phyloP scores from a whole-genome alignment of 1,140 invertebrate genomes.

The Sipha flava region DNA sequence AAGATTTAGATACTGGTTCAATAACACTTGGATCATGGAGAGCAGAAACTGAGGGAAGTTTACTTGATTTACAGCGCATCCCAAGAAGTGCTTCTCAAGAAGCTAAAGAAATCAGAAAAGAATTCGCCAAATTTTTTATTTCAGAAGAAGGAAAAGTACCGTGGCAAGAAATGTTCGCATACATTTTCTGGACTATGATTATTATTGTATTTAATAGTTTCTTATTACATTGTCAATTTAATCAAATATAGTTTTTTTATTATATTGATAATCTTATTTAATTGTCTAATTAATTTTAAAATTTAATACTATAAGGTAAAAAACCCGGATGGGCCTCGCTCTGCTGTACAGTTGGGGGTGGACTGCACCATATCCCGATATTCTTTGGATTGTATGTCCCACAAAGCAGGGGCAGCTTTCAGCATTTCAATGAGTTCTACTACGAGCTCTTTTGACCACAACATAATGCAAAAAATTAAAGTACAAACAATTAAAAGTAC shows the following conservation, averaged over 20 bases:
- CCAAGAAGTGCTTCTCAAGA: background rate
- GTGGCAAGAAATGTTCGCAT: background rate
- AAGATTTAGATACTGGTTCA: background rate
- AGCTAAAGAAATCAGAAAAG: background rate
- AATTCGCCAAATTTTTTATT: slow-evolving; percentile 1
- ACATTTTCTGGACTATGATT: background rate
- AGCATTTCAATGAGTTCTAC: too few relatives aligned
- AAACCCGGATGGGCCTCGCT: too few relatives aligned
- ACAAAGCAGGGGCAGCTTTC: too few relatives aligned
- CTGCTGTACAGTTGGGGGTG: too few relatives aligned
- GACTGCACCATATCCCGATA: too few relatives aligned
- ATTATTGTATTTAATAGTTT: background rate
- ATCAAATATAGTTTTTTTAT: background rate
- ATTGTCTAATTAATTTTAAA: background rate
- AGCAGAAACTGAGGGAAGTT: background rate
- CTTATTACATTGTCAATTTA: background rate
- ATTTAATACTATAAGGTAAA: background rate
- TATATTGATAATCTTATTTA: background rate
- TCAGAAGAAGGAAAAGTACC: background rate
- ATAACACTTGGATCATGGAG: background rate
- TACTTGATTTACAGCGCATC: background rate
- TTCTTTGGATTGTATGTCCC: too few relatives aligned
- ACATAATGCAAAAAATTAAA: too few relatives aligned
- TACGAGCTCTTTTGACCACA: too few relatives aligned
- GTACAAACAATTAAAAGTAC: too few relatives aligned